Base-by-base conservation (phyloP, 2,888 invertebrate genomes). In the Notocelia uddmanniana region DNA sequence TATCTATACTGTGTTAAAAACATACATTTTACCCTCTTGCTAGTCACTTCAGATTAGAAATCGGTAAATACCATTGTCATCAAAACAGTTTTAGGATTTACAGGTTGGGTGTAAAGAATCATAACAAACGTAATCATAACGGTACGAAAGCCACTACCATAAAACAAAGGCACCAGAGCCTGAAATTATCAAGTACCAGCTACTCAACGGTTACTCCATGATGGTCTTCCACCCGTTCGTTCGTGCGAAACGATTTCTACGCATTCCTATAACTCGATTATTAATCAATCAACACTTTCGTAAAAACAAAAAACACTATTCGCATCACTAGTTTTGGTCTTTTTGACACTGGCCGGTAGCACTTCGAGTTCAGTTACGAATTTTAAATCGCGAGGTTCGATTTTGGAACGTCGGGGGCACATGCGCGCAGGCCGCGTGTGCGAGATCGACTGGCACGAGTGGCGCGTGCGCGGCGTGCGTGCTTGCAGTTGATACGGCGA, bases 231-330 rank as follows among this genome's bases (percentile, higher is more conserved):
- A 80, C 79, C 75, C 77, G 78, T 80, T 78, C 83, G 80, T 78
- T 90, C 85, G 82, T 81, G 89, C 88, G 86, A 78, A 84, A 84
- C 88, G 83, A 89, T 90, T 88, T 89, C 88, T 87, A 88, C 84
- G 84, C 89, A 88, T 88, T 85, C 85, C 84, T 79, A 73, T 81
- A 83, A 79, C 21, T 18, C 59, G 41, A 37, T 68, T 64, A 68
- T 58, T 62, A 69, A 68, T 73, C 52, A 63, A 66, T 70, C 41
- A 21, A 11, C 31, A 50, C 69, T 57, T 67, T 69, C 69, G 59
- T 34, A 64, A 41, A 54, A 31, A 57, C 34, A 73, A n/a, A 60
- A 48, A 55, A 45, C 52, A 45, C 63, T 23, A 55, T 75, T 75
- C 74, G 73, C 75, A 68, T 72, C 74, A 75, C 73, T 74, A 77